phyloP scores from a whole-genome alignment of 2,888 invertebrate species.

The Ypsolopha sequella region DNA sequence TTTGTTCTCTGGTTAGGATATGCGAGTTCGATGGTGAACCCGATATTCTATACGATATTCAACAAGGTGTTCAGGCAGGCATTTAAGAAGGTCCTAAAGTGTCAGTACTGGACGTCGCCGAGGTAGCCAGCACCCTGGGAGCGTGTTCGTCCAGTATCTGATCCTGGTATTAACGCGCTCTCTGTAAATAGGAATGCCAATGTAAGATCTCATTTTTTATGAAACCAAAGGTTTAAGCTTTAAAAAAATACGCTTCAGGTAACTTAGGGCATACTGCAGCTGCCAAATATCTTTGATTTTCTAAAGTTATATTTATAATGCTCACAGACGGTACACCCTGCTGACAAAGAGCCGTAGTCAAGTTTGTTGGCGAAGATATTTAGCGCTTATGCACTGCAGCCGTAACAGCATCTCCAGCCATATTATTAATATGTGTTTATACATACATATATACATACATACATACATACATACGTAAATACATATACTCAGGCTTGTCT shows the following conservation, averaged over 20 bases:
- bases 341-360: neutral
- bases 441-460: no score
- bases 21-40: slow-evolving; percentile 95
- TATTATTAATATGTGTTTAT: no score
- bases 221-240: slow-evolving; percentile 14
- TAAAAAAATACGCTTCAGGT: neutral
- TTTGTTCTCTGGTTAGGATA: slow-evolving; percentile 94
- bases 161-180: slow-evolving; percentile 58
- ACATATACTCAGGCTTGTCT: no score
- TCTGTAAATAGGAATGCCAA: slow-evolving; percentile 57
- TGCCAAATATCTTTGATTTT: neutral
- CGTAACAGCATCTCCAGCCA: no score
- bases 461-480: no score
- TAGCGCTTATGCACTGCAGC: no score
- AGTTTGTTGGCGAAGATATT: neutral
- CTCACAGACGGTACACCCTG: no score
- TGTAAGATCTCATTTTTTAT: slow-evolving; percentile 56
- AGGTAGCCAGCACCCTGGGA: slow-evolving; percentile 68
- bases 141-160: slow-evolving; percentile 58
- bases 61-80: slow-evolving; percentile 94
- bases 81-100: slow-evolving; percentile 87
- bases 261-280: no score
- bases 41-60: slow-evolving; percentile 96
- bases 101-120: slow-evolving; percentile 74
- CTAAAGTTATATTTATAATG: neutral